Evolutionary conservation across 2,888 invertebrate genomes (phyloP), one percentile per base, ranked within the genome.

Genomic region (Agonopterix alstromeriana): DNA sequence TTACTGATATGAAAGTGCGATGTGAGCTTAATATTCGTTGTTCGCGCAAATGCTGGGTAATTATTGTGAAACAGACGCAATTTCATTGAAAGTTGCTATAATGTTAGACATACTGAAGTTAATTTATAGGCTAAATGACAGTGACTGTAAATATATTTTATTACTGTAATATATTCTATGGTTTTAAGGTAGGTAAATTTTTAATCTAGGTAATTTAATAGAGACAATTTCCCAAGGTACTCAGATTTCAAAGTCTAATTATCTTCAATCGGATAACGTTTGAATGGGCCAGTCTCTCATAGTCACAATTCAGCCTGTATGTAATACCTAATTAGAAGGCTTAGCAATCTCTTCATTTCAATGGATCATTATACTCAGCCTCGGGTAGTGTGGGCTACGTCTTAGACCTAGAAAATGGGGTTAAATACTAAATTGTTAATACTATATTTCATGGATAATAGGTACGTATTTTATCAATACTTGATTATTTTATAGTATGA

Each of bases 261-360:
- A 82, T 70, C 57, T 73, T 63, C 69, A 65, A 81, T 82, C 79
- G 57, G 77, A 77, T 77, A 74, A 58, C 70, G 57, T 74, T 78
- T 83, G 71, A 82, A 85, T 85, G 65, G 78, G 58, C 63, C 54
- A 66, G 63, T 68, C 73, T 77, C 75, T 74, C 74, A 75, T 71
- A 75, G 64, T 61, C 58, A 56, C 60, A 70, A 73, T 73, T 76
- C 70, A 71, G 66, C 62, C 57, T 73, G 60, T 65, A 61, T 69
- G 68, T 72, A 73, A 73, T 77, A 62, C 60, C 69, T 82, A 81
- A 82, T 83, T 82, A 82, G 73, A 70, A 60, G 73, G 54, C 54
- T 63, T 55, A 53, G 56, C 60, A 59, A 62, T 67, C 63, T 65
- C 65, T 60, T 55, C 61, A 63, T 70, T 75, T 81, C 70, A 79